A percentile compares a stretch with the other conserved stretches of the same genome.
These are phyloP conservation scores for Pangasius macronema DNA, from an alignment of 2,797 vertebrate species.

Conservation along the genomic window DNA sequence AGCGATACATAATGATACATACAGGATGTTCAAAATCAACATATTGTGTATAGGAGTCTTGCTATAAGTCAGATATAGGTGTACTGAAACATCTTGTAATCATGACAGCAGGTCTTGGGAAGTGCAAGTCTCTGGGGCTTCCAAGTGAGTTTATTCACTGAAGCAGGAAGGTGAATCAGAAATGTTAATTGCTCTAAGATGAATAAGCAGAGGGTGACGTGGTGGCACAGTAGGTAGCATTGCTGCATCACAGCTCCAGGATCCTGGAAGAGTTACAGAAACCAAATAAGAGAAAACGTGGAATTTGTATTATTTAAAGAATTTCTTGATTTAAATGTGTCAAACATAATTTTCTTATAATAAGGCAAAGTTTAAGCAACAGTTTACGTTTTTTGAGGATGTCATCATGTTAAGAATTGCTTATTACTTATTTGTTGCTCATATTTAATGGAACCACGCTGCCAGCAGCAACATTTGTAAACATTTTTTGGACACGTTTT, in stretches of 20 bases:
- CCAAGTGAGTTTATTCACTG: constrained; percentile 28
- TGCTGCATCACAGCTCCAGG: not conserved
- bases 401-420: not conserved
- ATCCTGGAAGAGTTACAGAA: not conserved
- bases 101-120: not conserved
- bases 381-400: not conserved
- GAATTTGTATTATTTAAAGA: not conserved
- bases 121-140: not conserved
- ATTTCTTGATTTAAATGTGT: not conserved
- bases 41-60: not conserved
- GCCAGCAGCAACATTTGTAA: not conserved
- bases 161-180: constrained; percentile 14
- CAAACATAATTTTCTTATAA: not conserved
- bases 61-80: not conserved
- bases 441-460: not conserved
- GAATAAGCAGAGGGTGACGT: not conserved
- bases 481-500: not conserved
- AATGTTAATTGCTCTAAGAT: constrained; percentile 18
- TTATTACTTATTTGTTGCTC: not conserved
- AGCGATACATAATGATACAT: not conserved
- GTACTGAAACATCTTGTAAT: not conserved
- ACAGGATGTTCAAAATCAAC: not conserved
- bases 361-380: not conserved
- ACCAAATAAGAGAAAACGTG: not conserved
- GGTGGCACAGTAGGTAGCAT: not conserved